Percentiles rank a stretch among this genome's conserved stretches.
Evolutionary conservation across 1,140 invertebrate genomes (phyloP).

Genomic region (Ceratosolen solmsi): DNA sequence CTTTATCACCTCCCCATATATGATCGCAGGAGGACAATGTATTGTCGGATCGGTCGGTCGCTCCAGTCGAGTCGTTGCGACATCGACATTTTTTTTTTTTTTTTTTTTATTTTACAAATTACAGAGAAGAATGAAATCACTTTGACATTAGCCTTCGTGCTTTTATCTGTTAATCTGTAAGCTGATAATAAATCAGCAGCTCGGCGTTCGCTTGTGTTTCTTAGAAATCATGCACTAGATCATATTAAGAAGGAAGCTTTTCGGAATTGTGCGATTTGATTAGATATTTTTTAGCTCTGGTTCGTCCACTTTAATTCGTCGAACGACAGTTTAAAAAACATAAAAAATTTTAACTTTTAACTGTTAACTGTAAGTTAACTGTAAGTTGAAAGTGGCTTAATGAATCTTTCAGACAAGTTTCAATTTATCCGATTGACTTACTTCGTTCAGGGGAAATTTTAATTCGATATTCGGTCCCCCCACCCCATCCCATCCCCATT

Average conservation of each 20-base stretch:
- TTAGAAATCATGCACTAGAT: too few relatives aligned
- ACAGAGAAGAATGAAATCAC: too few relatives aligned
- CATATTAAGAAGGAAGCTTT: not conserved
- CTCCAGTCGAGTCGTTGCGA: not conserved
- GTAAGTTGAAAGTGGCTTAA: not conserved
- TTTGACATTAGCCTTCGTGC: too few relatives aligned
- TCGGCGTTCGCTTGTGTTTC: too few relatives aligned
- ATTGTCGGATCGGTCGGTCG: not conserved
- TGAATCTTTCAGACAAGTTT: conserved; percentile 40
- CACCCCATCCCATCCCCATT: too few relatives aligned
- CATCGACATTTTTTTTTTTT: too few relatives aligned
- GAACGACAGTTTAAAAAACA: not conserved
- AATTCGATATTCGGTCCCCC: too few relatives aligned
- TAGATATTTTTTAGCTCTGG: not conserved
- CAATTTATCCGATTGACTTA: conserved; percentile 19
- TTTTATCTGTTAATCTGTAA: too few relatives aligned
- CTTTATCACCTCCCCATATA: not conserved
- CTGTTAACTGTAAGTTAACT: not conserved
- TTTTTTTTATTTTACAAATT: too few relatives aligned
- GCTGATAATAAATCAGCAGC: too few relatives aligned
- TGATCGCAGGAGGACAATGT: not conserved
- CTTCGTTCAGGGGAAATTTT: too few relatives aligned
- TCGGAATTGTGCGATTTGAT: not conserved
- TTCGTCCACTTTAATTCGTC: not conserved
- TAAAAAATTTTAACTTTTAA: not conserved